Conservation (phyloP, 1,140 invertebrate species). For the Subanguina moxae region DNA sequence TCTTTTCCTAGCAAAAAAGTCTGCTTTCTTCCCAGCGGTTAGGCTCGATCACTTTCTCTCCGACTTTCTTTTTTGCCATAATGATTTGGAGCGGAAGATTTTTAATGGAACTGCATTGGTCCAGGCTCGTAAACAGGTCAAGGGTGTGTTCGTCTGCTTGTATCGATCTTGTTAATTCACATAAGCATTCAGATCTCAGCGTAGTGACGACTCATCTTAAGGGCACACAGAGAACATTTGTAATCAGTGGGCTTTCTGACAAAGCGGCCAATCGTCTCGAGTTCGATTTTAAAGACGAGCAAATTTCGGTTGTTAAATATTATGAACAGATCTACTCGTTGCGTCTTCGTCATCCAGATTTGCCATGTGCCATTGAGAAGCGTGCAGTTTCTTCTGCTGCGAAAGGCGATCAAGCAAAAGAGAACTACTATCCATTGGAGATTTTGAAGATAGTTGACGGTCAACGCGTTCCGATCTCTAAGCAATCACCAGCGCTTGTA, state of each 20-base stretch:
- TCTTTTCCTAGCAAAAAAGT: conserved; percentile 21
- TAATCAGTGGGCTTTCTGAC: conserved; percentile 13
- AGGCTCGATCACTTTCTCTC: neutral
- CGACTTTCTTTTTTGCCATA: neutral
- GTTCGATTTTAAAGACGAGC: conserved; percentile 5
- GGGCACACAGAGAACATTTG: neutral
- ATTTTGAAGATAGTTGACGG: conserved; percentile 12
- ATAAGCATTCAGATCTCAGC: conserved; percentile 15
- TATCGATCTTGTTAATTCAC: conserved; percentile 2
- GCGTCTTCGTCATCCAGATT: conserved; percentile 8
- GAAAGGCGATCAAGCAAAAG: neutral
- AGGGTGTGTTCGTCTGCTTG: conserved; percentile 8
- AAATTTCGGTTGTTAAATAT: conserved; percentile 15
- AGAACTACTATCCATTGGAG: conserved; percentile 12
- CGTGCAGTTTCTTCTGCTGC: neutral
- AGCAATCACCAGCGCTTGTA: conserved; percentile 9
- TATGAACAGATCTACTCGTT: conserved; percentile 6
- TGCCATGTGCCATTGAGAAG: conserved; percentile 18
- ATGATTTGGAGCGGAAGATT: conserved; percentile 8
- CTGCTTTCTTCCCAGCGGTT: conserved; percentile 15
- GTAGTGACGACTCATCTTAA: conserved; percentile 13
- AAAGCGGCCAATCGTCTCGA: neutral
- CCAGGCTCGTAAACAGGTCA: conserved; percentile 6
- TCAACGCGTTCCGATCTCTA: conserved; percentile 13
- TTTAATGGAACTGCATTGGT: neutral